These are phyloP conservation scores for Tetrapedia diversipes DNA, from an alignment of 2,888 invertebrate species.

Conservation along the genomic window DNA sequence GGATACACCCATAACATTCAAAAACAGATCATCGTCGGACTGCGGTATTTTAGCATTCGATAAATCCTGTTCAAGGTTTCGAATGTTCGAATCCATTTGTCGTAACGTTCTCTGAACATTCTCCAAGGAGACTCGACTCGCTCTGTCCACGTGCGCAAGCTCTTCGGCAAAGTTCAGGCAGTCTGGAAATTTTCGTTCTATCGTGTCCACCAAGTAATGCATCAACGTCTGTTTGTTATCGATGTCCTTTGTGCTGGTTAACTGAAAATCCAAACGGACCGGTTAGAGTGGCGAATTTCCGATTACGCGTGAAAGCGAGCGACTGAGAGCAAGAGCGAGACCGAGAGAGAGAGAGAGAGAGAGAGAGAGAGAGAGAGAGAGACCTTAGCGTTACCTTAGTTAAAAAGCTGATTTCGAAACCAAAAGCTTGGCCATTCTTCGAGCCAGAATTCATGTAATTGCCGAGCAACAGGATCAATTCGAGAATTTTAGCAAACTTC, in stretches of 20 bases:
- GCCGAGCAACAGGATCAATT: conserved; percentile 94
- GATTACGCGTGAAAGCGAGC: too few relatives aligned
- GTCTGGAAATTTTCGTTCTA: conserved; percentile 95
- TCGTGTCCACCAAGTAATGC: conserved; percentile 94
- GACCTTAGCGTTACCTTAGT: too few relatives aligned
- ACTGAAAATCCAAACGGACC: conserved; percentile 80
- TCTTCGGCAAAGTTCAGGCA: conserved; percentile 93
- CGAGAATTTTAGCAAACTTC: conserved; percentile 95
- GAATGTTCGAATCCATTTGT: conserved; percentile 94
- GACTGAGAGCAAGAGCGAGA: too few relatives aligned
- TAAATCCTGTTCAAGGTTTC: conserved; percentile 95
- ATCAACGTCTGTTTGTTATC: conserved; percentile 96
- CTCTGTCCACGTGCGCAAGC: conserved; percentile 94
- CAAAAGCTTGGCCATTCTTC: conserved; percentile 96
- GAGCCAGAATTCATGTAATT: conserved; percentile 99
- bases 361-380: too few relatives aligned
- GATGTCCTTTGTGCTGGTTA: conserved; percentile 95
- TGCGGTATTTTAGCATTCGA: conserved; percentile 92
- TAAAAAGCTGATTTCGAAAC: conserved; percentile 97
- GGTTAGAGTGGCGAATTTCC: too few relatives aligned
- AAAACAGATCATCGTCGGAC: conserved; percentile 92
- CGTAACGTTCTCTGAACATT: conserved; percentile 91
- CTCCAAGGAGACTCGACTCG: conserved; percentile 93
- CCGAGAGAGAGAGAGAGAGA: too few relatives aligned
- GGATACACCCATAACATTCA: conserved; percentile 94